Base-by-base conservation (phyloP, 2,888 invertebrate genomes). In the Anoplius nigerrimus region DNA sequence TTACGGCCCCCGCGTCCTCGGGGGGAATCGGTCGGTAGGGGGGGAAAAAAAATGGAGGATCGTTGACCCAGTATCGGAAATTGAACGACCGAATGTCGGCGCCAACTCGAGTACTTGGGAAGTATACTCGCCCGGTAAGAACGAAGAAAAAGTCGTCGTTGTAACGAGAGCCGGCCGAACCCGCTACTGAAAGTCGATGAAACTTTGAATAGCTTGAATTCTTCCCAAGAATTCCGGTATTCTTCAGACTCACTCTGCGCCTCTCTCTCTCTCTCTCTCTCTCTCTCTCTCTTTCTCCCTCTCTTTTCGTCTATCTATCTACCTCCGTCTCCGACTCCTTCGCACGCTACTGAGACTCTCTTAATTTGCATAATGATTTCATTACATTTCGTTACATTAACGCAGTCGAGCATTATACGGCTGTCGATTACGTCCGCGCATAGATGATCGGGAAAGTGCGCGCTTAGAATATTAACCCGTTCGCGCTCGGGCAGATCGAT, bases 61-160 rank as follows among this genome's bases (percentile, higher is more conserved):
- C 22, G n/a, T 71, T 56, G 60, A 46, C 27, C 59, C 60, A 48
- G 56, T 72, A 69, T 72, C 65, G 69, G 59, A 62, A 66, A 66
- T 71, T 62, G 62, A 57, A 61, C 69, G 65, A 27, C 22, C 69
- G 48, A 62, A 45, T 42, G 59, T 65, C 62, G 59, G 45, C 62
- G 46, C 57, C 48, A 24, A 56, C 18, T 46, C 62, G 58, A 67
- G 48, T 55, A 58, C 24, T 54, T 58, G 42, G 24, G 58, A 59
- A 69, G 61, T 18, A 16, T 24, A 15, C 16, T 42, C 43, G 4
- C 3, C 27, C 46, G 55, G 18, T 54, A 60, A 51, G 55, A 51
- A 63, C 57, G 52, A 6, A 55, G 45, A 63, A 54, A 61, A 64
- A 63, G 42, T 70, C 45, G 55, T 11, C 43, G 51, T 27, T 45